Conservation (phyloP, 2,113 vertebrate species). For the Stegastes partitus region DNA sequence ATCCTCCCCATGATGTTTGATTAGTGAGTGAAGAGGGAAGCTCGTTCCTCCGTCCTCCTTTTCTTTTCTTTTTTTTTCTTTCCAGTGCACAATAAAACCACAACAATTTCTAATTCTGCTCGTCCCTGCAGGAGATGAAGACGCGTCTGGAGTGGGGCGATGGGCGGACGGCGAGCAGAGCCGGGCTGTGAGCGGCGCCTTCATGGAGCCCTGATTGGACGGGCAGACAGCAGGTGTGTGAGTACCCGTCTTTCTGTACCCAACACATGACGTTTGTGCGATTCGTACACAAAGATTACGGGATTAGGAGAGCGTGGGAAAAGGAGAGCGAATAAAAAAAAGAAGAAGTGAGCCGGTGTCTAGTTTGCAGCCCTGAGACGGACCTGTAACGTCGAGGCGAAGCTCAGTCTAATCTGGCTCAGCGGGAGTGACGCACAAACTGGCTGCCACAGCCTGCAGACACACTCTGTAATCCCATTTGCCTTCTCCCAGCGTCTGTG, state of each 20-base stretch:
- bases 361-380: slow-evolving; percentile 39
- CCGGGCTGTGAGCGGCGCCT: slow-evolving; percentile 63
- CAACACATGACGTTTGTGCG: slow-evolving; percentile 18
- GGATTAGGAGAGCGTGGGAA: slow-evolving; percentile 1
- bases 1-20: slow-evolving; percentile 19
- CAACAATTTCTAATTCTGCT: slow-evolving; percentile 1
- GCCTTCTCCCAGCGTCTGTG: slow-evolving; percentile 20
- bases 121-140: slow-evolving; percentile 73
- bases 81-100: not conserved
- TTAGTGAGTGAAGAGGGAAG: slow-evolving; percentile 12
- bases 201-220: slow-evolving; percentile 73
- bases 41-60: not conserved
- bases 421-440: slow-evolving; percentile 74
- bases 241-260: not conserved
- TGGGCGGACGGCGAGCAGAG: slow-evolving; percentile 61
- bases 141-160: slow-evolving; percentile 50
- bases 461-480: slow-evolving; percentile 74
- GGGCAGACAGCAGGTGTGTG: slow-evolving; percentile 72
- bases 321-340: slow-evolving; percentile 16
- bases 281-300: slow-evolving; percentile 11
- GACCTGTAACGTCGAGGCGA: slow-evolving; percentile 57
- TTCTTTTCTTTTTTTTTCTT: too few relatives aligned
- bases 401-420: slow-evolving; percentile 80
- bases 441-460: slow-evolving; percentile 59
- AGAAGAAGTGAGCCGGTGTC: not conserved